phyloP scores from a whole-genome alignment of 35 echinoderm and acorn worm species.

The Acanthaster planci region DNA sequence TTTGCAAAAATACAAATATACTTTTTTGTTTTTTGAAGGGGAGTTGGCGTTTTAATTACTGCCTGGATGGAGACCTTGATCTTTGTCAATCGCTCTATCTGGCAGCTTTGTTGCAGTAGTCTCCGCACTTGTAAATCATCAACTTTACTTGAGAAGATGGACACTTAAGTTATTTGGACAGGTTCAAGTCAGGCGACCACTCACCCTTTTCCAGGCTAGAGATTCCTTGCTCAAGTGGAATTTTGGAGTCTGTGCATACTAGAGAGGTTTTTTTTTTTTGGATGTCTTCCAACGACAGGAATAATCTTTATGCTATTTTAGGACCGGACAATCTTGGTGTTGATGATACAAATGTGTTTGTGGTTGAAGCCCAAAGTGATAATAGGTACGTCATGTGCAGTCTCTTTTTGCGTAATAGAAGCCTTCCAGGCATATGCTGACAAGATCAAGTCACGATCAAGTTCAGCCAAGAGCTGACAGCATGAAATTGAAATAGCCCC shows the following conservation, averaged over 20 bases:
- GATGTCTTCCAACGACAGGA: slow-evolving; percentile 11
- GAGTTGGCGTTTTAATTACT: neutral
- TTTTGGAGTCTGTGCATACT: neutral
- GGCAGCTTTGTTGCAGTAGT: neutral
- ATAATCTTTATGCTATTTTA: neutral
- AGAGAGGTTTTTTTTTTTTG: slow-evolving; percentile 19
- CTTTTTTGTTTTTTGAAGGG: neutral
- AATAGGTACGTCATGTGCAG: too few species aligned
- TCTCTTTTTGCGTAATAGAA: too few species aligned
- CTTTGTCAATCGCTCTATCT: neutral
- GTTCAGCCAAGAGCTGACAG: too few species aligned
- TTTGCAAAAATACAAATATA: neutral
- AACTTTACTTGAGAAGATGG: neutral
- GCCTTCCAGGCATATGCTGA: too few species aligned
- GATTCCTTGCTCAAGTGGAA: neutral
- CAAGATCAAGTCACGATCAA: too few species aligned
- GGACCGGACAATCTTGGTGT: too few species aligned
- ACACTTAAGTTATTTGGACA: slow-evolving; percentile 27
- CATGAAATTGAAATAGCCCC: too few species aligned
- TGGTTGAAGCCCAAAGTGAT: too few species aligned
- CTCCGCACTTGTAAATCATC: slow-evolving; percentile 8
- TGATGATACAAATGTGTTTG: too few species aligned
- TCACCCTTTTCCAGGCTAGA: neutral
- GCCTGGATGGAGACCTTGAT: neutral
- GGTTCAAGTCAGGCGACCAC: neutral